Evolutionary conservation across 2,113 vertebrate genomes (phyloP).

Genomic region (Eidolon helvum): DNA sequence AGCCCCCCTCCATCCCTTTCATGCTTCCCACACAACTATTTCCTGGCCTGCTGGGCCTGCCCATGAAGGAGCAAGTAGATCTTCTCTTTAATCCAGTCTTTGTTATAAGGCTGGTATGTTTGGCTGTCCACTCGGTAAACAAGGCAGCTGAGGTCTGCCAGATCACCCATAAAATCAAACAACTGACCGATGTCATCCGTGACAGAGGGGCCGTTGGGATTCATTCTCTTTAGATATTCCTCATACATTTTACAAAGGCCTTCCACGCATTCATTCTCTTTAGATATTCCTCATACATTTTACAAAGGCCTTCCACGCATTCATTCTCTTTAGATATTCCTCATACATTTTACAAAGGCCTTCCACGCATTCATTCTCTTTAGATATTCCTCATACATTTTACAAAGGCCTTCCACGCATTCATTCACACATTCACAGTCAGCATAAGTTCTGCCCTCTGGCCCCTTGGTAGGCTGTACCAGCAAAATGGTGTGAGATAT

Average conservation of each 20-base stretch:
- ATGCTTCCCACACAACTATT: conserved; percentile 79
- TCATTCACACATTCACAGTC: conserved; percentile 96
- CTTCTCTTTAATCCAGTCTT: conserved; percentile 99
- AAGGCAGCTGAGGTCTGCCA: conserved; percentile 97
- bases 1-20: conserved; percentile 68
- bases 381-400: conserved; percentile 98
- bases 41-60: conserved; percentile 95
- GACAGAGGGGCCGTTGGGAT: conserved; percentile 98
- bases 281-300: conserved; percentile 98
- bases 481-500: conserved; percentile 94
- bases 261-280: conserved; percentile 97
- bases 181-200: conserved; percentile 97
- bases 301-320: conserved; percentile 98
- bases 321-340: conserved; percentile 98
- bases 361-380: conserved; percentile 99
- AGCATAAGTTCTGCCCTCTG: conserved; percentile 94
- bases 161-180: conserved; percentile 98
- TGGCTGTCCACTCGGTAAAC: conserved; percentile 97
- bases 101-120: conserved; percentile 97
- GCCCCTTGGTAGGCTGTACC: conserved; percentile 95
- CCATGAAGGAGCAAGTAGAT: conserved; percentile 94
- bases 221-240: conserved; percentile 98
- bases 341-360: conserved; percentile 99
- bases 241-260: conserved; percentile 99
- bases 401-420: conserved; percentile 98